phyloP scores from a whole-genome alignment of 2,113 vertebrate genomes.

The Mormyrus iriodes region DNA sequence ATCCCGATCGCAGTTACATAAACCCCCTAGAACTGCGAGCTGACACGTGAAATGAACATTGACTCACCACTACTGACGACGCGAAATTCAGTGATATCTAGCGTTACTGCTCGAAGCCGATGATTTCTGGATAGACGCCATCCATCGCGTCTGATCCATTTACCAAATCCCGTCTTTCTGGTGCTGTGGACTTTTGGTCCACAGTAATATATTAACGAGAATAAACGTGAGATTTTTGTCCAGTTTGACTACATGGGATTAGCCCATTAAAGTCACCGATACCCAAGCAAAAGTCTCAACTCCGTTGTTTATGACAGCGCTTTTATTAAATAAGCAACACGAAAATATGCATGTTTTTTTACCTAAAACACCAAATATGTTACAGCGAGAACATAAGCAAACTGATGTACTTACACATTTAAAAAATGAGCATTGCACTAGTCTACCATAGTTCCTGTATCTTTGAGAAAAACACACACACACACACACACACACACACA shows the following conservation, averaged over 20 bases:
- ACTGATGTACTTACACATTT: conserved; percentile 5
- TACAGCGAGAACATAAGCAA: background rate
- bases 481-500: too few species aligned
- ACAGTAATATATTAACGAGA: background rate
- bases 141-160: background rate
- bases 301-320: background rate
- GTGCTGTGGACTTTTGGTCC: background rate
- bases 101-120: background rate
- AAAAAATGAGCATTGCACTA: background rate
- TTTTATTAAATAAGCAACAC: conserved; percentile 13
- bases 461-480: background rate
- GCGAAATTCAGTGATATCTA: background rate
- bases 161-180: background rate
- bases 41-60: background rate
- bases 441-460: background rate
- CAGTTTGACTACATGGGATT: background rate
- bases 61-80: background rate
- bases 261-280: background rate
- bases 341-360: background rate
- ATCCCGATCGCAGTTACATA: background rate
- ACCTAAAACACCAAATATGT: background rate
- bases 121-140: background rate
- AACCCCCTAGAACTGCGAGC: background rate
- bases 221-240: background rate
- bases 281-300: background rate